Evolutionary conservation across 2,888 invertebrate species (phyloP).

Genomic region (Drosophila antonietae): DNA sequence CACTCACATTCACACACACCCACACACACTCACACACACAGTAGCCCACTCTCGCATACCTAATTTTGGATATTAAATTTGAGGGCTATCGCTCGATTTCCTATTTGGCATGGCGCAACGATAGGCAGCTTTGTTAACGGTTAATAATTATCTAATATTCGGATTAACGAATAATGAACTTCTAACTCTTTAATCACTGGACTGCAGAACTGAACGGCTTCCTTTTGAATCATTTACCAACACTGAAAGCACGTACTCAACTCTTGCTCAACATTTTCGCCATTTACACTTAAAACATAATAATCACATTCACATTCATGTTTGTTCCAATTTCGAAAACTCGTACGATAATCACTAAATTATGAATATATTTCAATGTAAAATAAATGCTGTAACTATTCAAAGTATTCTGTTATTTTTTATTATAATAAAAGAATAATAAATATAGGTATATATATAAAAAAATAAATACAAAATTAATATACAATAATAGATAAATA

Average conservation of each 20-base stretch:
- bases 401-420: not conserved
- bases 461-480: too few relatives aligned
- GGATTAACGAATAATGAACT: not conserved
- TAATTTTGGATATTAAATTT: not conserved
- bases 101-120: not conserved
- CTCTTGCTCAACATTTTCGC: slow-evolving; percentile 50
- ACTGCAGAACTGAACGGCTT: slow-evolving; percentile 36
- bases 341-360: slow-evolving; percentile 8
- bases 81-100: too few relatives aligned
- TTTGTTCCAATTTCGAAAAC: not conserved
- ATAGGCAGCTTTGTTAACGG: not conserved
- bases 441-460: not conserved
- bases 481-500: too few relatives aligned
- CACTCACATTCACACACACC: not conserved
- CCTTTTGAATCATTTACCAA: not conserved
- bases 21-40: not conserved
- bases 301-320: not conserved
- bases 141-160: not conserved
- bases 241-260: not conserved
- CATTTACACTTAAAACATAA: slow-evolving; percentile 6
- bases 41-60: not conserved
- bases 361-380: slow-evolving; percentile 17
- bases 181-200: slow-evolving; percentile 19
- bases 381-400: slow-evolving; percentile 18
- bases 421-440: not conserved